Evolutionary conservation across 2,888 invertebrate genomes (phyloP), one percentile per base, ranked within the genome.

Genomic region (Biston stratarius): DNA sequence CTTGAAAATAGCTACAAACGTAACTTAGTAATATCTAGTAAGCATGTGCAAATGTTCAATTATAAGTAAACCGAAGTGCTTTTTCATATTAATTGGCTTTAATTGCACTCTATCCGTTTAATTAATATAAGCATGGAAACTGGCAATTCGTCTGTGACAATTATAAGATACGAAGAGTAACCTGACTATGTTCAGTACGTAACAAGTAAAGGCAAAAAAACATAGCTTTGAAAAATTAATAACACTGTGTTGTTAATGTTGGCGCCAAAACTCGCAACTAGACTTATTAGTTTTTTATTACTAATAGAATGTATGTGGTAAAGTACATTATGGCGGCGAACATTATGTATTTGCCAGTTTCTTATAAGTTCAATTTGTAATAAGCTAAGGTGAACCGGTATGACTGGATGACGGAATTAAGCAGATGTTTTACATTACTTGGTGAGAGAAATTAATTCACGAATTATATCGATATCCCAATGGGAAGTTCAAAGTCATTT

Each of bases 71-170:
- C 45, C 42, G 67, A 49, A 24, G 6, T 62, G 60, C 63, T 63
- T 65, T 67, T 67, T 70, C 67, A 67, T 60, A 57, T 65, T 65
- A 70, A 70, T 67, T 67, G 62, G 9, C 10, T 84, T 80, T 82
- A 83, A 84, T 84, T 78, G 75, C 80, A 84, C 89, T 86, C 81
- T 86, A 88, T 86, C 86, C 86, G 86, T 87, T 89, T 88, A 88
- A 76, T 77, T 83, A 84, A 88, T 86, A 61, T 15, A 14, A 33
- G 33, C 34, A 34, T 36, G 14, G 12, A 14, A 38, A 61, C 58
- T 59, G 24, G 63, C 33, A 8, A 67, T 67, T 60, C 38, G 49
- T 63, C 49, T 59, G 67, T 63, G 62, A 36, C 63, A 60, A 67
- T 67, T 62, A 59, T 24, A 10, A 11, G 67, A 67, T 60, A 63